Conservation (phyloP, 2,113 vertebrate species). For the Chlorodrepanis virens region DNA sequence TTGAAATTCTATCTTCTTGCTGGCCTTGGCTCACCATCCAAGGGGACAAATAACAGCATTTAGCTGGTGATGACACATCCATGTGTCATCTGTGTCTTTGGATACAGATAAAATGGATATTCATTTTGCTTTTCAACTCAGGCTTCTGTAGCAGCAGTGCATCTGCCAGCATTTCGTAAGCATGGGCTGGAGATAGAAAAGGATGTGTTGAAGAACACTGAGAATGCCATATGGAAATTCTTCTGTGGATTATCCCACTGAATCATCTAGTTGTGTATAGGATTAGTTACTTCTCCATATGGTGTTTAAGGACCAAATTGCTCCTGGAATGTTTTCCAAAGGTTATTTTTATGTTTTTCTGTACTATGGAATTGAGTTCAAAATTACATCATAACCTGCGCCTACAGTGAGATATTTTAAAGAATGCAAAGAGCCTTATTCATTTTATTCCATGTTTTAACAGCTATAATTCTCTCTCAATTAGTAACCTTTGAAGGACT, state of each 20-base stretch:
- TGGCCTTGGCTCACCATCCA: background rate
- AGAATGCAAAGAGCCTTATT: background rate
- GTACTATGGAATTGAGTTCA: background rate
- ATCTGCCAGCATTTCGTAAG: background rate
- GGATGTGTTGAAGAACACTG: background rate
- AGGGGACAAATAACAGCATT: background rate
- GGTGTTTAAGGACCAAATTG: background rate
- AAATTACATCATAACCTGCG: background rate
- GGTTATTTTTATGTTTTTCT: background rate
- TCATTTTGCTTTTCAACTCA: background rate
- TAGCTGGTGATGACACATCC: background rate
- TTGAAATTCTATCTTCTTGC: background rate
- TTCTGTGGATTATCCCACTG: slow-evolving; percentile 5
- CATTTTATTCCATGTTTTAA: background rate
- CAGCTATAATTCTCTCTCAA: background rate
- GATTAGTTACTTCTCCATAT: slow-evolving; percentile 28
- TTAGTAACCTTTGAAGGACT: background rate
- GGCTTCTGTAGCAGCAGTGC: background rate
- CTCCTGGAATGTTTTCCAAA: background rate
- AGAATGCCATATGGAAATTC: slow-evolving; percentile 5
- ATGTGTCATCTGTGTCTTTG: background rate
- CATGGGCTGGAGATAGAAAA: background rate
- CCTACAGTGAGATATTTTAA: background rate
- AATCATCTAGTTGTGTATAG: background rate
- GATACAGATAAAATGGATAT: background rate